These are phyloP conservation scores for Telmatherina bonti DNA, from an alignment of 2,797 vertebrate genomes.

Conservation along the genomic window DNA sequence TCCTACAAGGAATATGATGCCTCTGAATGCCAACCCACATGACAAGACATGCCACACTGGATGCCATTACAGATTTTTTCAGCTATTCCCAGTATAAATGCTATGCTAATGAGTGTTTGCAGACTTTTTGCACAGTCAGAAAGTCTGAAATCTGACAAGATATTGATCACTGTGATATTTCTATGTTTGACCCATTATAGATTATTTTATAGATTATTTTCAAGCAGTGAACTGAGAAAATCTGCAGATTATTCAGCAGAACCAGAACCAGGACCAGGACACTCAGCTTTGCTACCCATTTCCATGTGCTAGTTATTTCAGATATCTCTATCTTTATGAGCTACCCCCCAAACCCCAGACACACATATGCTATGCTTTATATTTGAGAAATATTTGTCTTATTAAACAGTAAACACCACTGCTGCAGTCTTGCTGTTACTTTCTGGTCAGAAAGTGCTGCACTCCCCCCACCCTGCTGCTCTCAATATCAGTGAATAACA, in stretches of 20 bases:
- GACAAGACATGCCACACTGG: not conserved
- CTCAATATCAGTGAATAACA: slow-evolving; percentile 20
- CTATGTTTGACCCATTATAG: not conserved
- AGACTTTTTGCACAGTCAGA: not conserved
- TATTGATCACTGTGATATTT: not conserved
- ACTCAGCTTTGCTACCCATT: too few relatives aligned
- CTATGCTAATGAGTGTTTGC: not conserved
- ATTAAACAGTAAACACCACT: not conserved
- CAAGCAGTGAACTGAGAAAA: not conserved
- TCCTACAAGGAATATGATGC: not conserved
- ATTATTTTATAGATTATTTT: not conserved
- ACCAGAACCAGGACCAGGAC: too few relatives aligned
- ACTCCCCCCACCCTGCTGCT: not conserved
- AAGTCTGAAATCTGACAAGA: not conserved
- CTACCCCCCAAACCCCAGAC: too few relatives aligned
- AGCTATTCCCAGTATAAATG: not conserved
- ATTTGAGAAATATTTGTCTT: not conserved
- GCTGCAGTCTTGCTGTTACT: not conserved
- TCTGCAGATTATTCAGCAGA: not conserved
- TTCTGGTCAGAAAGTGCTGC: too few relatives aligned
- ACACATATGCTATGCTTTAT: too few relatives aligned
- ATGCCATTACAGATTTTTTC: not conserved
- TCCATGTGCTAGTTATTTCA: too few relatives aligned
- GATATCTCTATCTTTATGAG: too few relatives aligned
- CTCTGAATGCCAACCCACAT: not conserved